Evolutionary conservation across 2,797 vertebrate species (phyloP).

Genomic region (Sitta carolinensis): DNA sequence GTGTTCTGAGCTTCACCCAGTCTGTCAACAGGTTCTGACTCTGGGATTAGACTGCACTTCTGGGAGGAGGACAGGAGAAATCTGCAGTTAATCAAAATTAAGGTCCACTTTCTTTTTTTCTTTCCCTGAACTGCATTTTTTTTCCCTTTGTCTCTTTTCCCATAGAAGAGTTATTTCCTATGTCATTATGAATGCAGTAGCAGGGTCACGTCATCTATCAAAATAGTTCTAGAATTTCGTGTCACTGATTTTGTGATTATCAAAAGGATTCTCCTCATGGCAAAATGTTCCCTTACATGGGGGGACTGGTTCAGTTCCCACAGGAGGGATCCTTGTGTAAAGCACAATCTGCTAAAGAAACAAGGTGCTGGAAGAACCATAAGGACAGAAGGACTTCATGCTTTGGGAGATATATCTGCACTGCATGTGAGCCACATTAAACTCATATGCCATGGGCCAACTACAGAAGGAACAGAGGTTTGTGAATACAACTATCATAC

Average conservation of each 20-base stretch:
- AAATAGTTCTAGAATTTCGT: background rate
- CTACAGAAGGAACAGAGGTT: background rate
- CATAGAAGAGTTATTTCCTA: background rate
- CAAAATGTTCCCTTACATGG: background rate
- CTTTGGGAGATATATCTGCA: background rate
- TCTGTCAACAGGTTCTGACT: background rate
- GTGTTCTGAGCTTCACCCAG: background rate
- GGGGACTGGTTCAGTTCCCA: background rate
- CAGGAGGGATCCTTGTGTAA: background rate
- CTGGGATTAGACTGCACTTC: background rate
- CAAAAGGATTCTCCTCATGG: background rate
- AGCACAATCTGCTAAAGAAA: background rate
- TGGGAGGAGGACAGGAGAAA: background rate
- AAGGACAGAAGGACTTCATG: background rate
- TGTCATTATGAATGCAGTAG: background rate
- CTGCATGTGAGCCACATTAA: background rate
- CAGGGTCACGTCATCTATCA: background rate
- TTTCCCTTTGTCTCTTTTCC: background rate
- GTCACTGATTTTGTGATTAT: background rate
- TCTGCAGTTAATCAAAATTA: background rate
- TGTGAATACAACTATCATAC: background rate
- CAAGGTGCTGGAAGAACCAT: background rate
- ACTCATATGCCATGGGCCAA: background rate
- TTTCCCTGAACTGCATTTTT: background rate
- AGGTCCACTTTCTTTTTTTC: background rate